These are phyloP conservation scores for Cercocebus atys DNA, from an alignment of 2,113 vertebrate genomes.

Conservation along the genomic window DNA sequence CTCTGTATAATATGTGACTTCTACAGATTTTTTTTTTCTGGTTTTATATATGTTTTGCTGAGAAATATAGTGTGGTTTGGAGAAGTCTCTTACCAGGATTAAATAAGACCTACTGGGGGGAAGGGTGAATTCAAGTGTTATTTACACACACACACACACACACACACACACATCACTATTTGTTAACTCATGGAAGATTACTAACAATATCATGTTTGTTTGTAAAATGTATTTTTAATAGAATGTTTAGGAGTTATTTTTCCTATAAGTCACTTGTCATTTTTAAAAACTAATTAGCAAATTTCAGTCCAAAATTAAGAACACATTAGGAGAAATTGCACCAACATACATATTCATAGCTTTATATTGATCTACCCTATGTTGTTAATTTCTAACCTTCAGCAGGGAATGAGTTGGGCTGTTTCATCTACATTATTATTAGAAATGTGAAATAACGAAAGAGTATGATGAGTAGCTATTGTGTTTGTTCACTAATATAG, in stretches of 20 bases:
- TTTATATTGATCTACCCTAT: conserved; percentile 23
- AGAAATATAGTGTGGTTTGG: conserved; percentile 42
- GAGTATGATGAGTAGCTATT: not conserved
- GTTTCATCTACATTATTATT: not conserved
- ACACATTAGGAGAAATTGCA: conserved; percentile 55
- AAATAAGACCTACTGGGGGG: conserved; percentile 30
- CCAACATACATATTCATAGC: conserved; percentile 53
- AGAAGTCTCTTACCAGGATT: conserved; percentile 56
- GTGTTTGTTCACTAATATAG: conserved; percentile 33
- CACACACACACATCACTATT: not conserved
- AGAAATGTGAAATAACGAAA: not conserved
- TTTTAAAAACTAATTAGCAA: not conserved
- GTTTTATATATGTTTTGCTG: not conserved
- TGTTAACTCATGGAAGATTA: not conserved
- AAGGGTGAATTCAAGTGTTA: conserved; percentile 42
- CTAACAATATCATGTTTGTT: not conserved
- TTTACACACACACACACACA: not conserved
- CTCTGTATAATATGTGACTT: not conserved
- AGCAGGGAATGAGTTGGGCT: not conserved
- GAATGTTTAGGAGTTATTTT: not conserved
- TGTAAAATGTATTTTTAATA: not conserved
- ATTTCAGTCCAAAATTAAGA: not conserved
- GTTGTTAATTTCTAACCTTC: not conserved
- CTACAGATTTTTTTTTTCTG: not conserved
- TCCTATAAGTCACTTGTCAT: conserved; percentile 41